phyloP scores from a whole-genome alignment of 2,888 invertebrate species.

The Monopis laevigella region DNA sequence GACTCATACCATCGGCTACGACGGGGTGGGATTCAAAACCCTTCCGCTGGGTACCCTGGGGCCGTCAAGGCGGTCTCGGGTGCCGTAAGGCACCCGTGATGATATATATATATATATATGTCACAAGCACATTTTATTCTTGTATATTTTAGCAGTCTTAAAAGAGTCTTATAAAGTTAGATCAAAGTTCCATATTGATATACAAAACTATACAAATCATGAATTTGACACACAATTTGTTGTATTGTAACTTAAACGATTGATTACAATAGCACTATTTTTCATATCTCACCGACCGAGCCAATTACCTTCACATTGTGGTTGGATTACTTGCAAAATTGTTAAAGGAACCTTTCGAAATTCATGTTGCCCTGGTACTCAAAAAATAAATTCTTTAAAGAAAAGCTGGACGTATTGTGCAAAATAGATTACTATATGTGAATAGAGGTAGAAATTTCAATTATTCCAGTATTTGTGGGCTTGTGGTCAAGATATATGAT shows the following conservation, averaged over 20 bases:
- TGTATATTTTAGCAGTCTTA: too few relatives aligned
- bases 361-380: background rate
- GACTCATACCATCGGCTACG: too few relatives aligned
- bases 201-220: too few relatives aligned
- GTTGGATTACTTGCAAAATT: slow-evolving; percentile 53
- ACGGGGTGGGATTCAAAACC: too few relatives aligned
- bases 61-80: too few relatives aligned
- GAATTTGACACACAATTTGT: slow-evolving; percentile 34
- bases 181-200: too few relatives aligned
- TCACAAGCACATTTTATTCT: too few relatives aligned
- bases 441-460: background rate
- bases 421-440: background rate
- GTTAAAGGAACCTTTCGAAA: slow-evolving; percentile 8
- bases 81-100: too few relatives aligned
- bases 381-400: background rate
- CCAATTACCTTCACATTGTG: slow-evolving; percentile 48
- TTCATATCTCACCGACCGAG: slow-evolving; percentile 11
- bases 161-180: too few relatives aligned
- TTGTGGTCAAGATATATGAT: slow-evolving; percentile 44
- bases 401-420: slow-evolving; percentile 2
- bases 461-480: slow-evolving; percentile 15
- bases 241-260: slow-evolving; percentile 32
- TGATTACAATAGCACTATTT: slow-evolving; percentile 18
- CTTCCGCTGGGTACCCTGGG: too few relatives aligned
- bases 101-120: too few relatives aligned